Base-by-base conservation (phyloP, 2,888 invertebrate genomes). In the Lordiphosa fenestrarum region DNA sequence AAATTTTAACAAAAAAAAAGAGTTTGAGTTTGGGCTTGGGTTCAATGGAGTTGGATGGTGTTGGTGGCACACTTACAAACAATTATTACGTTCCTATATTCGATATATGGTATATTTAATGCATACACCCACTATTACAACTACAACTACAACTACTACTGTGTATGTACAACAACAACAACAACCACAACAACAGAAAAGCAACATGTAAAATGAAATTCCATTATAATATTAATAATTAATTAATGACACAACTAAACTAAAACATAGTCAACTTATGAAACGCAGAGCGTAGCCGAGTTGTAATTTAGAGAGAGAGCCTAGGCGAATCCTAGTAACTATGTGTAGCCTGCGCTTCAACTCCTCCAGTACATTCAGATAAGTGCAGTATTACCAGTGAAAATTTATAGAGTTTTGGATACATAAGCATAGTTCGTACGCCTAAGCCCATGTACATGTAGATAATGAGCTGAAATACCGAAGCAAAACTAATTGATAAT, bases 41-140 rank as follows among this genome's bases (percentile, higher is more conserved):
- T 10, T 9, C 4, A 25, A 6, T 30, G 42, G 10, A 25, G 25
- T 30, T 15, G 42, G 42, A 42, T 25, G 42, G 6, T 30, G 42
- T 15, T 30, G 10, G 25, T 15, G 15, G 30, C 9, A 4, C 42
- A 44, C 58, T 58, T 58, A 54, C 40, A 81, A 84, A 25, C 69
- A 84, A 83, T 74, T 77, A 74, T 82, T 86, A 87, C 76, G 86
- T 86, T 86, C 86, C 86, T 86, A 86, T 81, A 85, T 77, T 74
- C 68, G 66, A 80, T 68, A 73, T 42, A 50, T 19, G 25, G 25
- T 25, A 25, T 25, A 25, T 25, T 25, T 35, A 38, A 25, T 23
- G 57, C 58, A 69, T 54, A 66, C 60, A 69, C 61, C 56, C 64
- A 59, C 56, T 48, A 15, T 35, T 40, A 55, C 51, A 38, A 30